Percentiles rank a stretch among this genome's conserved stretches.
Conservation (phyloP, 2,888 invertebrate species). For the Esperia sulphurella region DNA sequence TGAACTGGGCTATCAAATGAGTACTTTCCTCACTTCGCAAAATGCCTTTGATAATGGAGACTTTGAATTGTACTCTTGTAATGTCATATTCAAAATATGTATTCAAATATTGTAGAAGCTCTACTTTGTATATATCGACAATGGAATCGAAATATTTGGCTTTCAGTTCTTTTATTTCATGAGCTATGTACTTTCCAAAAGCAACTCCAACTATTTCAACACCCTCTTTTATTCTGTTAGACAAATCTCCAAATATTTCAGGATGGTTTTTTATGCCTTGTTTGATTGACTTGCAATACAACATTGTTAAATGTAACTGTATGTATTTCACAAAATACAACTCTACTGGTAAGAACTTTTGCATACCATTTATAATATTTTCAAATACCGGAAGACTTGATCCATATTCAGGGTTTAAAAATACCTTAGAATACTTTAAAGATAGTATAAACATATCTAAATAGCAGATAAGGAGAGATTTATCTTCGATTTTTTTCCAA, state of each 20-base stretch:
- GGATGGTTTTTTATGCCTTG: slow-evolving; percentile 32
- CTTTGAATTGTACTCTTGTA: background rate
- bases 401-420: slow-evolving; percentile 32
- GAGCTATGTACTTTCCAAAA: slow-evolving; percentile 39
- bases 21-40: slow-evolving; percentile 1
- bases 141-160: slow-evolving; percentile 39
- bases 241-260: slow-evolving; percentile 29
- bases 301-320: slow-evolving; percentile 41
- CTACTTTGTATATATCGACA: slow-evolving; percentile 30
- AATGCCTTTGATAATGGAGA: slow-evolving; percentile 5
- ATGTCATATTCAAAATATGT: slow-evolving; percentile 14
- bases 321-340: slow-evolving; percentile 34
- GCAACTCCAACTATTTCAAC: slow-evolving; percentile 35
- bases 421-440: slow-evolving; percentile 38
- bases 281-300: slow-evolving; percentile 43
- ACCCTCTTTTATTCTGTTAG: slow-evolving; percentile 26
- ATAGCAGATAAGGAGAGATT: slow-evolving; percentile 3
- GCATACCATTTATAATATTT: slow-evolving; percentile 30
- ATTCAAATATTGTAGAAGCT: slow-evolving; percentile 25
- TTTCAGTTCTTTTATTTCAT: slow-evolving; percentile 33
- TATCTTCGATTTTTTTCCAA: slow-evolving; percentile 8
- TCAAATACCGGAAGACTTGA: slow-evolving; percentile 39
- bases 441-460: slow-evolving; percentile 27
- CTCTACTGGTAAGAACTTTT: slow-evolving; percentile 35
- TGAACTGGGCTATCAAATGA: background rate